Conservation (phyloP, 1,140 invertebrate genomes). For the Cydia strobilella region DNA sequence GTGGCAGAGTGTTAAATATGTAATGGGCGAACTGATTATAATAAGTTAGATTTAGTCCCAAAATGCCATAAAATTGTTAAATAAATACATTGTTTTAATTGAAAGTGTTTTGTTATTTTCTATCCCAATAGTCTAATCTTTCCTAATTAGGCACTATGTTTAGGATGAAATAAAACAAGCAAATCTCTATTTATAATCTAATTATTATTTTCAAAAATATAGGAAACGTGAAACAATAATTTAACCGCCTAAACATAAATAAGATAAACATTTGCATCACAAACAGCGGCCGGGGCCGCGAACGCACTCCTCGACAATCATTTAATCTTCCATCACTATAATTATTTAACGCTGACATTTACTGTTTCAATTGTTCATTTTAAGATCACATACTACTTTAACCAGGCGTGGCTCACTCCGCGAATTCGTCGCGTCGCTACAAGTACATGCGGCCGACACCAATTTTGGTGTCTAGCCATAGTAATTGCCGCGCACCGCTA, state of each 20-base stretch:
- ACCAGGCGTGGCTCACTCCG: no score
- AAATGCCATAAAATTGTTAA: conserved; percentile 30
- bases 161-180: conserved; percentile 35
- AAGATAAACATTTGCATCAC: conserved; percentile 59
- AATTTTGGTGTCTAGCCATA: no score
- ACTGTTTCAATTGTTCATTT: neutral
- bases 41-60: neutral
- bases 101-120: neutral
- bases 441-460: no score
- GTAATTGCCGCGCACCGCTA: no score
- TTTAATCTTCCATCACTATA: neutral
- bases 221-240: conserved; percentile 72
- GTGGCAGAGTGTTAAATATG: no score
- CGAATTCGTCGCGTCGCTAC: no score
- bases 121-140: no score
- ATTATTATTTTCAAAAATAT: conserved; percentile 73
- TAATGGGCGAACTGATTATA: neutral
- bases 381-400: no score
- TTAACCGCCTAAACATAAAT: conserved; percentile 67
- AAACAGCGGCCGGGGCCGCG: neutral
- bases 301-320: neutral
- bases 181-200: conserved; percentile 61
- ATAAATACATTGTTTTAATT: conserved; percentile 35
- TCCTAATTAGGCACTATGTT: no score
- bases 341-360: conserved; percentile 3